Conservation (phyloP, 2,888 invertebrate species). For the Erannis defoliaria region DNA sequence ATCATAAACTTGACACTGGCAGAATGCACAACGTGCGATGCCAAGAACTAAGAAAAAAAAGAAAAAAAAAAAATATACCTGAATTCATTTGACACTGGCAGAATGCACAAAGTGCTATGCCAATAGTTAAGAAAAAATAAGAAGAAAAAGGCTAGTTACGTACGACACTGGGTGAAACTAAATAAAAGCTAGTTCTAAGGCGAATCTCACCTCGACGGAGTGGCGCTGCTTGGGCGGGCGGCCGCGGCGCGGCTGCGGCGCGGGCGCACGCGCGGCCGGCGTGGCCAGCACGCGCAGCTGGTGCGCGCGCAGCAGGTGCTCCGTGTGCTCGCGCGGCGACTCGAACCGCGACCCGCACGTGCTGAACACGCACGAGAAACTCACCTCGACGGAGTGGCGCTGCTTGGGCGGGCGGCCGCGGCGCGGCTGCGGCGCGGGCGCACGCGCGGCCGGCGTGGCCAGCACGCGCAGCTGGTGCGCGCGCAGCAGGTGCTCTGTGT, state of each 20-base stretch:
- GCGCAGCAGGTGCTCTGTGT: constrained; percentile 79
- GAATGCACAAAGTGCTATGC: no score
- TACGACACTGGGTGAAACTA: no score
- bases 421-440: constrained; percentile 50
- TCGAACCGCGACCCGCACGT: constrained; percentile 69
- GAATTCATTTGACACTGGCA: no score
- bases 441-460: constrained; percentile 49
- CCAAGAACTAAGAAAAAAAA: no score
- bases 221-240: constrained; percentile 43
- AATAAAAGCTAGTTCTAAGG: no score
- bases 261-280: constrained; percentile 43
- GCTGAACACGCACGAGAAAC: no score
- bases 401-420: constrained; percentile 49
- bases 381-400: constrained; percentile 32
- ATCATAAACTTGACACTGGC: no score
- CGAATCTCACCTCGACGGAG: constrained; percentile 32
- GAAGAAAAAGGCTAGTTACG: no score
- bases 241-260: constrained; percentile 51
- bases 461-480: constrained; percentile 79
- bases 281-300: constrained; percentile 75
- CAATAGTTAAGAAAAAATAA: no score
- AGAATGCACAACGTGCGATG: no score
- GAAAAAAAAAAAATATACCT: no score
- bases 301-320: constrained; percentile 77
- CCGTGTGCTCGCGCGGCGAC: constrained; percentile 77